Conservation (phyloP, 2,113 vertebrate species). For the Natator depressus region DNA sequence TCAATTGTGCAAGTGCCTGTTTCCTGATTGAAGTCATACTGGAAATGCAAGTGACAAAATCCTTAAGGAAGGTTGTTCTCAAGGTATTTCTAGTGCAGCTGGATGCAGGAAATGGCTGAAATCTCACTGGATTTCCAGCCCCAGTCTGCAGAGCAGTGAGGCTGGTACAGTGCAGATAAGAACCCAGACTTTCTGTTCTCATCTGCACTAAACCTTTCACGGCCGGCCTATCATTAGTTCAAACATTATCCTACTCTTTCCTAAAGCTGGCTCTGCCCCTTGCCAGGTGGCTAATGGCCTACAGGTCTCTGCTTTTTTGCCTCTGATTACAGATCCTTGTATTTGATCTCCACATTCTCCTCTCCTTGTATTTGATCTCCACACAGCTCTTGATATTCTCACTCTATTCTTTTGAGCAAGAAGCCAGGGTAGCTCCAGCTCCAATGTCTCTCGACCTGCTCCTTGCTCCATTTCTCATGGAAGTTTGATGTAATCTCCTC, state of each 20-base stretch:
- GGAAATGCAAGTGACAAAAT: background rate
- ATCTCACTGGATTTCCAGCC: background rate
- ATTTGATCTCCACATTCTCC: background rate
- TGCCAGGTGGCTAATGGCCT: background rate
- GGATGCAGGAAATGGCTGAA: background rate
- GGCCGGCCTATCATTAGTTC: background rate
- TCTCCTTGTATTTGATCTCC: no score
- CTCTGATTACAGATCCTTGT: background rate
- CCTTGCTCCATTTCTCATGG: background rate
- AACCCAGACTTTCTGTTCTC: background rate
- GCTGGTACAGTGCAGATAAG: background rate
- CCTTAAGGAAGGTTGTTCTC: background rate
- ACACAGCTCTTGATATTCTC: background rate
- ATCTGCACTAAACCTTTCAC: rapidly evolving
- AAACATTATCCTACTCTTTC: no score
- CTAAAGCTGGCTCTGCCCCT: background rate
- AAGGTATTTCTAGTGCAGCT: background rate
- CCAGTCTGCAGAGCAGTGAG: background rate
- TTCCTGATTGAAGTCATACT: background rate
- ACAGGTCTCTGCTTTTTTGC: background rate
- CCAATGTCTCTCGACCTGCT: no score
- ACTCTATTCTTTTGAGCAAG: background rate
- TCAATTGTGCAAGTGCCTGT: background rate
- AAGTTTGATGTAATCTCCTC: background rate
- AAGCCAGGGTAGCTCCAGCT: background rate